Base-by-base conservation (phyloP, 2,113 vertebrate species). In the Acrocephalus arundinaceus region DNA sequence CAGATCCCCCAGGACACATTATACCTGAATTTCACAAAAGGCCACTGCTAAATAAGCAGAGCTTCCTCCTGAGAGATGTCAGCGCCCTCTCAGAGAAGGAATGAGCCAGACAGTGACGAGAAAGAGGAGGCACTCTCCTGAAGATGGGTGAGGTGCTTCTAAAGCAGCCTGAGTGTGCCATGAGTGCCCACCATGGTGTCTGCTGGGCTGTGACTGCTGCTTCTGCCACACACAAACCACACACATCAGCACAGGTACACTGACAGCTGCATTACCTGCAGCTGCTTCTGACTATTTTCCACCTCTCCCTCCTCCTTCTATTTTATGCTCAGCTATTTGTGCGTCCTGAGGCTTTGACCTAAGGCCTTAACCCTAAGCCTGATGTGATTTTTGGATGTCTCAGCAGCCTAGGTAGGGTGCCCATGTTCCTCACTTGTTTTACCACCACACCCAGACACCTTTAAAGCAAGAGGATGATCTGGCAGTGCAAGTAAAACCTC, bases 131-230 rank as follows among this genome's bases (percentile, higher is more conserved):
- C 35, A 52, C 67, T n/a, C n/a, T n/a, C n/a, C n/a, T n/a, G n/a
- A n/a, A 65, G 75, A 24, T 37, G 58, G n/a, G 8, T 79, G 62
- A 46, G 83, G 11, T 16, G 35, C 55, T 93, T 75, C 63, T 73
- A 13, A 30, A 65, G 35, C 37, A 80, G 68, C 30, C 84, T 71
- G 65, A 70, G 46, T 8, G 14, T 5, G 3, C 35, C 57, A 35
- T 48, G 25, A 35, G 24, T 3, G 0, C 61, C 22, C 37, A n/a
- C 25, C 0, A 0, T 20, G 45, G 68, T 18, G 24, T 35, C 41
- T 73, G 81, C 58, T 68, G 73, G 72, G 35, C 67, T 89, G 68
- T 49, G 78, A 7, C 65, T 74, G 35, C 45, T 49, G 67, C 31
- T 83, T 33, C 10, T 37, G 45, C 37, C 59, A 51, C 55, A 24